Percentiles rank a stretch among this genome's conserved stretches.
Evolutionary conservation across 1,140 invertebrate genomes (phyloP).

Genomic region (Eriocheir sinensis): DNA sequence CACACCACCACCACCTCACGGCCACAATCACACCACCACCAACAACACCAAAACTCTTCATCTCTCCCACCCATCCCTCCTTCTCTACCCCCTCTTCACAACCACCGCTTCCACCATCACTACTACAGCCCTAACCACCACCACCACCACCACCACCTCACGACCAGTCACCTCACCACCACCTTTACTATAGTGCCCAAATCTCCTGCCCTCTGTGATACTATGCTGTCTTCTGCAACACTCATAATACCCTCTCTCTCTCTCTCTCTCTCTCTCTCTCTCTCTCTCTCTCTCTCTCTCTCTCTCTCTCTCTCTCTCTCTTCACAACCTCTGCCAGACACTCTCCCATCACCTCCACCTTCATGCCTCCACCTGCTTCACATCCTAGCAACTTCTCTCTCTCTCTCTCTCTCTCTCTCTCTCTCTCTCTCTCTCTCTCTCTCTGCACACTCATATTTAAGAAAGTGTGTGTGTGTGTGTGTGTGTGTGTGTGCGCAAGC

Average conservation of each 20-base stretch:
- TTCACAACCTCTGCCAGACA: no score
- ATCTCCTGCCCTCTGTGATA: neutral
- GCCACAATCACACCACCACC: no score
- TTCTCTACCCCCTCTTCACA: no score
- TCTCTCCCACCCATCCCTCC: no score
- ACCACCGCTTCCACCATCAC: neutral
- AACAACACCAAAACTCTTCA: no score
- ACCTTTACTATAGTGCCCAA: neutral
- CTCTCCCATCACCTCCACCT: neutral
- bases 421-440: neutral
- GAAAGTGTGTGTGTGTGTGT: no score
- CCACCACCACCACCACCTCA: conserved; percentile 13
- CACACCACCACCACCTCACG: no score
- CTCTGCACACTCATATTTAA: neutral
- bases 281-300: conserved; percentile 45
- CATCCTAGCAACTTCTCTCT: conserved; percentile 38
- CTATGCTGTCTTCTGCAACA: neutral
- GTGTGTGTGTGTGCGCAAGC: no score
- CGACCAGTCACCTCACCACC: neutral
- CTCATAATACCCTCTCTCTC: conserved; percentile 6
- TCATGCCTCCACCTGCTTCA: neutral
- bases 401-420: conserved; percentile 51
- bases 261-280: conserved; percentile 47
- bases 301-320: conserved; percentile 40
- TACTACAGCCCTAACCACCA: neutral